phyloP scores from a whole-genome alignment of 2,113 vertebrate species.

The Anarhynchus alexandrinus region DNA sequence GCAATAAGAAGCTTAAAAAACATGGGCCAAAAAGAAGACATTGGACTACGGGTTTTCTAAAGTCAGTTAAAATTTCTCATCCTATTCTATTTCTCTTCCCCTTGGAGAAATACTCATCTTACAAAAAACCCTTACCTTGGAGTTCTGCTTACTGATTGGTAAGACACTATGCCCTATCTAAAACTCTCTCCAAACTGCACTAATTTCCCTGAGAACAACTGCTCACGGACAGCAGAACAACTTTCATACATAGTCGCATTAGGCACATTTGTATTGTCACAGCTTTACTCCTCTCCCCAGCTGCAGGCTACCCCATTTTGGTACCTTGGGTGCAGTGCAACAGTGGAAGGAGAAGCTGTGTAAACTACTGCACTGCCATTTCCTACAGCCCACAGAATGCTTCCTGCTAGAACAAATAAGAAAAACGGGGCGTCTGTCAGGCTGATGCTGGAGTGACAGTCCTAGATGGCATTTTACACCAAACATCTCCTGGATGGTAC shows the following conservation, averaged over 20 bases:
- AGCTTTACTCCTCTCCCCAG: background rate
- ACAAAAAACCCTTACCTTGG: background rate
- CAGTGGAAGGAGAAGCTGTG: background rate
- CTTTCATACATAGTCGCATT: background rate
- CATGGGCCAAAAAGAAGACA: background rate
- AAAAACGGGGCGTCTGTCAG: background rate
- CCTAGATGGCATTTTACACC: background rate
- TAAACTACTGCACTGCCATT: background rate
- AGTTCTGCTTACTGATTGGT: background rate
- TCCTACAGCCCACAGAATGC: background rate
- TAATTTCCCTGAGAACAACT: background rate
- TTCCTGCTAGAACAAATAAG: background rate
- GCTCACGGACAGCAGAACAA: background rate
- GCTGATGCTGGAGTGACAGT: background rate
- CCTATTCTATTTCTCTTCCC: background rate
- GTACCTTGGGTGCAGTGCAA: background rate
- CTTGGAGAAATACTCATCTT: background rate
- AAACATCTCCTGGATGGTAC: background rate
- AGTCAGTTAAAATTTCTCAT: background rate
- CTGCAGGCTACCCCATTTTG: background rate
- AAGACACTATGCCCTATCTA: background rate
- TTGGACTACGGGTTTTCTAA: background rate
- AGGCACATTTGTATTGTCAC: background rate
- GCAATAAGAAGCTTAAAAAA: background rate
- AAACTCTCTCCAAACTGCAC: background rate